Conservation (phyloP, 2,888 invertebrate genomes). For the Carpatolechia fugitivella region DNA sequence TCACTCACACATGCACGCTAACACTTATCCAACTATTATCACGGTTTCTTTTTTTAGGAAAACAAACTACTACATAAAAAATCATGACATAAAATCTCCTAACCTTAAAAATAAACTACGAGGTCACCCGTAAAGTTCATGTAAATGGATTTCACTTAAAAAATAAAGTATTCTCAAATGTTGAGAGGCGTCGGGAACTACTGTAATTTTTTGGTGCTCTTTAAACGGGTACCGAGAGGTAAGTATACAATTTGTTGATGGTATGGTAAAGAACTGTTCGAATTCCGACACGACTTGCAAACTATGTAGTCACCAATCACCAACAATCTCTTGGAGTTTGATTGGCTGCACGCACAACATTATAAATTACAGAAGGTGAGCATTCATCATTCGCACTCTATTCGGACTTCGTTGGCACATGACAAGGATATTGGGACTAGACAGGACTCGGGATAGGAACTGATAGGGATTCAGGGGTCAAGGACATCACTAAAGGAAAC, state of each 20-base stretch:
- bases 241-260: neutral
- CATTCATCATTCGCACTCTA: conserved; percentile 49
- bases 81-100: conserved; percentile 70
- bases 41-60: conserved; percentile 71
- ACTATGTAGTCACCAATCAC: neutral
- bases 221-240: conserved; percentile 45
- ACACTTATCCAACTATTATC: conserved; percentile 77
- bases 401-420: conserved; percentile 72
- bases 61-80: conserved; percentile 64
- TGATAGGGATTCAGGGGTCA: conserved; percentile 49
- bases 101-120: conserved; percentile 75
- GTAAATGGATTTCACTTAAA: conserved; percentile 67
- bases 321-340: neutral
- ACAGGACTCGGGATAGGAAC: conserved; percentile 68
- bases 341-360: neutral
- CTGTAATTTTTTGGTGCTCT: conserved; percentile 38
- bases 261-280: neutral
- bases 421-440: conserved; percentile 70
- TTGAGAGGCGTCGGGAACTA: conserved; percentile 42
- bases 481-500: conserved; percentile 32
- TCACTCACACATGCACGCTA: conserved; percentile 59
- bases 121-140: conserved; percentile 62
- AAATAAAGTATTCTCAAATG: conserved; percentile 54
- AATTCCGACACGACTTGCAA: neutral
- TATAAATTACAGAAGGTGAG: conserved; percentile 8